Evolutionary conservation across 2,113 vertebrate genomes (phyloP).

Genomic region (Thryonomys swinderianus): DNA sequence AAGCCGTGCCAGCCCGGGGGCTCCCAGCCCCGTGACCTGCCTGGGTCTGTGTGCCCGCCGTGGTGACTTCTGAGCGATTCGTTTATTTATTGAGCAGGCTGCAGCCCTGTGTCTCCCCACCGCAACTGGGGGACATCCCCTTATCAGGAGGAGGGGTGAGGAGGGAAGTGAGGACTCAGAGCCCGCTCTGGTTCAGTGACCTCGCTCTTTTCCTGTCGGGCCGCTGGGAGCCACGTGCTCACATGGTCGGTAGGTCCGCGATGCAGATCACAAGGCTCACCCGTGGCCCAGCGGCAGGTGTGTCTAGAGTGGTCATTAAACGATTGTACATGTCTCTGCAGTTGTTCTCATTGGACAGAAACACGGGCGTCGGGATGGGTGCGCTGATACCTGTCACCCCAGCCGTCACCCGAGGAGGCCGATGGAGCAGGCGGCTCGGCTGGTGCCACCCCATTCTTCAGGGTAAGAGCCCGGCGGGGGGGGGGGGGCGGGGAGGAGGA

Average conservation of each 20-base stretch:
- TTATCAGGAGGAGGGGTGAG: not conserved
- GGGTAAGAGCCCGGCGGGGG: not conserved
- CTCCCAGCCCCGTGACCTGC: not conserved
- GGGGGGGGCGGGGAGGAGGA: not conserved
- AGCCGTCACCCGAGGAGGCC: not conserved
- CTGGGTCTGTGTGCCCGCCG: not conserved
- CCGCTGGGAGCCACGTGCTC: constrained; percentile 20
- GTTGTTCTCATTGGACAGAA: not conserved
- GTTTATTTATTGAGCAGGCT: constrained; percentile 71
- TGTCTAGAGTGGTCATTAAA: constrained; percentile 85
- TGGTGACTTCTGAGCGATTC: constrained; percentile 38
- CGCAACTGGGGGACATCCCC: not conserved
- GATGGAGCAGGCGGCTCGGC: no score
- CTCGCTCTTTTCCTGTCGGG: not conserved
- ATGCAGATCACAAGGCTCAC: constrained; percentile 37
- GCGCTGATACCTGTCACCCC: not conserved
- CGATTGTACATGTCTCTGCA: constrained; percentile 67
- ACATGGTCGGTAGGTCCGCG: not conserved
- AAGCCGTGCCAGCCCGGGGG: not conserved
- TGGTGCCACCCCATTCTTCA: fast-evolving
- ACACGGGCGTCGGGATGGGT: not conserved
- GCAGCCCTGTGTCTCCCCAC: constrained; percentile 69
- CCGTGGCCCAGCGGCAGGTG: constrained; percentile 70
- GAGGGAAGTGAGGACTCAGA: not conserved
- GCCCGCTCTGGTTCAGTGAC: not conserved